Evolutionary conservation across 2,888 invertebrate genomes (phyloP).

Genomic region (Lasioglossum leucozonium): DNA sequence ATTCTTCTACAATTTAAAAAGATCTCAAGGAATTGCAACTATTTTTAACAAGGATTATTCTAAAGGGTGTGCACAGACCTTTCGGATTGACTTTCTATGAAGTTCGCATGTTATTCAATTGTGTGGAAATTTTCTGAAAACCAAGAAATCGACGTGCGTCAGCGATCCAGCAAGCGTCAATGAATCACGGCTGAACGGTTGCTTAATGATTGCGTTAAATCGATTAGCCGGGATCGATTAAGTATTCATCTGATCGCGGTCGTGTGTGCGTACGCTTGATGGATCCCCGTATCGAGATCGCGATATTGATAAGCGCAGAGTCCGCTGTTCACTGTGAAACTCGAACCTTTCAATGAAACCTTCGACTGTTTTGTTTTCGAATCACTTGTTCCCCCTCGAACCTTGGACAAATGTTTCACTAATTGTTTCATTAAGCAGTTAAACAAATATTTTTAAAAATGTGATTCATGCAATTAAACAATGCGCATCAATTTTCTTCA

Average conservation of each 20-base stretch:
- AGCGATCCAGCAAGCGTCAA: neutral
- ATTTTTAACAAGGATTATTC: no score
- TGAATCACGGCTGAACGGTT: constrained; percentile 49
- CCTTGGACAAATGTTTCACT: neutral
- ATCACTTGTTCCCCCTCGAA: neutral
- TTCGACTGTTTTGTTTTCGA: constrained; percentile 2
- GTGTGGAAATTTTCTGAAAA: neutral
- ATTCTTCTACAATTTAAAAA: neutral
- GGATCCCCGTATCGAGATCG: constrained; percentile 36
- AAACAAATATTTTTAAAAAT: neutral
- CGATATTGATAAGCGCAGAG: constrained; percentile 32
- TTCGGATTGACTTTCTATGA: neutral
- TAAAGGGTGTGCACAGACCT: neutral
- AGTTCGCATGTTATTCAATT: neutral
- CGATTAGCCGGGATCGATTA: constrained; percentile 53
- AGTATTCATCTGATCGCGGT: constrained; percentile 42
- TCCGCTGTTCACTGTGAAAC: constrained; percentile 26
- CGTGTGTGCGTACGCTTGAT: constrained; percentile 33
- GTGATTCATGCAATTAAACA: no score
- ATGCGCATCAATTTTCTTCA: no score
- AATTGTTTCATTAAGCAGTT: neutral
- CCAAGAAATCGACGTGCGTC: neutral
- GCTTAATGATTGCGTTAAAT: constrained; percentile 63
- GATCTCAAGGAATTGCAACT: neutral
- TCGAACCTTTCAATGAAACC: constrained; percentile 24